Evolutionary conservation across 2,113 vertebrate species (phyloP), one percentile per base, ranked within the genome.

Genomic region (Telmatochromis brachygnathus): DNA sequence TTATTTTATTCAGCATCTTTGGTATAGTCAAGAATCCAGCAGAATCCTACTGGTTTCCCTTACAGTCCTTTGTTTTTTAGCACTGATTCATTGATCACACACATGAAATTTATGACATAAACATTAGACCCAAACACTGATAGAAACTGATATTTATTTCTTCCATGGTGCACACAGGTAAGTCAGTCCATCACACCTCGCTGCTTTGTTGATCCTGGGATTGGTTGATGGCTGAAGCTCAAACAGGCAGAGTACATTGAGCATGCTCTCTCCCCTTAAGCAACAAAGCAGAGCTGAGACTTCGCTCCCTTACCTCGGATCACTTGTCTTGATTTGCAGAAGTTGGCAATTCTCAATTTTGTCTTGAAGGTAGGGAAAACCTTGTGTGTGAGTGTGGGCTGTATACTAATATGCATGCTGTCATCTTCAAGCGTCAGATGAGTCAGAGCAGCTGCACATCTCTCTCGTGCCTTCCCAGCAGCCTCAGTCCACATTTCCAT

Each of bases 261-360:
- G 0, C 11, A 68, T 39, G 4, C 62, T 39, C 0, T 21, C 62
- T 13, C 62, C 4, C 10, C 19, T 39, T 13, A 68, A 8, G 33
- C 35, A 21, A 68, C 62, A 39, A 14, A 68, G 6, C 62, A 68
- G 62, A 39, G 10, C 33, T 39, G 35, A 68, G 33, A 39, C 62
- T 68, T 68, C 0, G 15, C 62, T 39, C 35, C 62, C n/a, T 39
- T 21, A 68, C 62, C 11, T 23, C 0, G 1, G 11, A 13, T 65
- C 60, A 37, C 33, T 37, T 65, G 19, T 65, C 60, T n/a, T 37
- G 19, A 65, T 65, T 70, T 42, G 65, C n/a, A 42, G 35, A 42
- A 70, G 65, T 70, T 70, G 65, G 37, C 13, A 70, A 70, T 70
- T 70, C n/a, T 70, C 65, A 42, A 42, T 42, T 70, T 70, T 23